These are phyloP conservation scores for Acleris literana DNA, from an alignment of 2,888 invertebrate species.

Conservation along the genomic window DNA sequence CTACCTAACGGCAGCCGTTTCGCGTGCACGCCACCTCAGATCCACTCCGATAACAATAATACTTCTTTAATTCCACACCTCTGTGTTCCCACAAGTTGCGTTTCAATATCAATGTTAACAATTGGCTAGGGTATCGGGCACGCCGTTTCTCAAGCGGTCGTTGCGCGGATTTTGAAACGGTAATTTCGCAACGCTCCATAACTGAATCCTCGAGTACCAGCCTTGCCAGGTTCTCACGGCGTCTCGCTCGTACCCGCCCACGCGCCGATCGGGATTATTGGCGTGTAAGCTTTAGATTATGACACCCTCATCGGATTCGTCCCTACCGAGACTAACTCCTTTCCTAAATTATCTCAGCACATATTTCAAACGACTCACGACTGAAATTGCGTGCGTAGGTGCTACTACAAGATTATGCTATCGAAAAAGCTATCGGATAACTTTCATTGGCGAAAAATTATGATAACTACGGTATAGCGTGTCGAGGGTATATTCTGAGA, in stretches of 20 bases:
- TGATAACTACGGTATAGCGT: constrained; percentile 54
- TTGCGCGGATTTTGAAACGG: constrained; percentile 51
- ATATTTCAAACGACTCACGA: constrained; percentile 15
- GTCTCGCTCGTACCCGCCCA: constrained; percentile 50
- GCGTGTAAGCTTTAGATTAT: constrained; percentile 54
- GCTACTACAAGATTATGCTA: constrained; percentile 9
- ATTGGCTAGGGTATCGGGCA: constrained; percentile 38
- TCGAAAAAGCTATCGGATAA: constrained; percentile 28
- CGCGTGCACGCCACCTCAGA: constrained; percentile 18
- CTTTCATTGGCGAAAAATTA: constrained; percentile 46
- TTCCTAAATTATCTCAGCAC: constrained; percentile 3
- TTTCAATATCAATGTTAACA: constrained; percentile 49
- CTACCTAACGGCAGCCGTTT: constrained; percentile 23
- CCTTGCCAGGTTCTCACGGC: constrained; percentile 54
- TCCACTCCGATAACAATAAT: constrained; percentile 35
- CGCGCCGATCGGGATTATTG: constrained; percentile 52
- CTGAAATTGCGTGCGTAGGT: constrained; percentile 27
- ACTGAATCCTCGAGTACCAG: constrained; percentile 42
- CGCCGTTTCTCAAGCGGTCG: constrained; percentile 42
- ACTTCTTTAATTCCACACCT: constrained; percentile 36
- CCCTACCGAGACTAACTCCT: constrained; percentile 5
- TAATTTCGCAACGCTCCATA: constrained; percentile 52
- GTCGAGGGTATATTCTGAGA: constrained; percentile 49
- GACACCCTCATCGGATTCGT: constrained; percentile 26
- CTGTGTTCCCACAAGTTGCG: constrained; percentile 39